phyloP scores from a whole-genome alignment of 2,888 invertebrate species.

The Pristionchus japonicus region DNA sequence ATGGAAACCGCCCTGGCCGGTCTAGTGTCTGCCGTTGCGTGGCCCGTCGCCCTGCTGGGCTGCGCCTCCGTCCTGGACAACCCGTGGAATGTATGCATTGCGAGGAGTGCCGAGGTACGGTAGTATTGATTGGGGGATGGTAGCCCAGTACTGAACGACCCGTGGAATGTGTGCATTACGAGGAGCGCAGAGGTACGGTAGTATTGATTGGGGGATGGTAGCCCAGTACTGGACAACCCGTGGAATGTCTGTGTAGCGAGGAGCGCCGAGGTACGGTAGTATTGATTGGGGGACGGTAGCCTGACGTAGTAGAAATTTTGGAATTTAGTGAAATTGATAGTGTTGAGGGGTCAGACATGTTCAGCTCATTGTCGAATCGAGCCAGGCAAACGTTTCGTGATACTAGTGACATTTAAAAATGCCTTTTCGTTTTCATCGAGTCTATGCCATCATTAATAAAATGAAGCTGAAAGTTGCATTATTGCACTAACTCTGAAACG shows the following conservation, averaged over 20 bases:
- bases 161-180: slow-evolving; percentile 64
- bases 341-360: background rate
- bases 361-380: background rate
- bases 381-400: background rate
- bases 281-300: no score
- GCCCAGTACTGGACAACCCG: background rate
- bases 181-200: slow-evolving; percentile 77
- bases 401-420: background rate
- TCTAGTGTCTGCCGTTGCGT: slow-evolving; percentile 81
- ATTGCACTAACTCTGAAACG: no score
- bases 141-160: background rate
- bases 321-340: background rate
- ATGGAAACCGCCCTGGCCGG: slow-evolving; percentile 81
- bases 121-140: background rate
- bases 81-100: slow-evolving; percentile 82
- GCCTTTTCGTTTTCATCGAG: no score
- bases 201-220: no score
- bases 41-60: slow-evolving; percentile 81
- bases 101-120: slow-evolving; percentile 79
- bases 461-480: no score
- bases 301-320: no score
- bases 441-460: no score
- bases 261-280: slow-evolving; percentile 76
- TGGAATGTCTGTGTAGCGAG: slow-evolving; percentile 75
- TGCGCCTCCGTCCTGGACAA: slow-evolving; percentile 81